phyloP scores from a whole-genome alignment of 2,113 vertebrate species.

The Bos indicus region DNA sequence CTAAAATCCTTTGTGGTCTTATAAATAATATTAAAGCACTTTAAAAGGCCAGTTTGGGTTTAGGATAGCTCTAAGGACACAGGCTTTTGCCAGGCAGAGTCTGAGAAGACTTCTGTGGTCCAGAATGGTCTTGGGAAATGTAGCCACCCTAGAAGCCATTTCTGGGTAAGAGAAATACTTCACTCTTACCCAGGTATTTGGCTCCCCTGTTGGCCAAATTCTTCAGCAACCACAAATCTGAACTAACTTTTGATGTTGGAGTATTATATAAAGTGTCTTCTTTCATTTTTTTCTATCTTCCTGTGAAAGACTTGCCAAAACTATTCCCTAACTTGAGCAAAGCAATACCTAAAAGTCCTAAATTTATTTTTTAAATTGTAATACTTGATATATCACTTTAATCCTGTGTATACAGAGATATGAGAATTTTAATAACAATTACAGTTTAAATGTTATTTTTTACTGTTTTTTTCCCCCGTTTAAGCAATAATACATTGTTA shows the following conservation, averaged over 20 bases:
- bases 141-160: not conserved
- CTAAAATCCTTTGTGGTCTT: not conserved
- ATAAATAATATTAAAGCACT: not conserved
- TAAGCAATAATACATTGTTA: not conserved
- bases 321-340: not conserved
- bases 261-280: not conserved
- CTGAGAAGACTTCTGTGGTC: not conserved
- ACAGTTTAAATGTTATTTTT: not conserved
- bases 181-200: not conserved
- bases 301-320: not conserved
- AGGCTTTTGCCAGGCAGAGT: not conserved
- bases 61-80: not conserved
- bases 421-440: not conserved
- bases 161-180: not conserved
- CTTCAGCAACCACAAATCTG: not conserved
- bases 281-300: not conserved
- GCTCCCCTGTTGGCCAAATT: not conserved
- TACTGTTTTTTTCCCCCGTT: not conserved
- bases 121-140: not conserved
- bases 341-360: not conserved
- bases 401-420: not conserved
- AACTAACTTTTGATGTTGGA: not conserved
- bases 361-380: not conserved
- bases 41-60: not conserved
- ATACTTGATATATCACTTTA: not conserved